Base-by-base conservation (phyloP, 2,797 vertebrate genomes). In the Siniperca undulata region DNA sequence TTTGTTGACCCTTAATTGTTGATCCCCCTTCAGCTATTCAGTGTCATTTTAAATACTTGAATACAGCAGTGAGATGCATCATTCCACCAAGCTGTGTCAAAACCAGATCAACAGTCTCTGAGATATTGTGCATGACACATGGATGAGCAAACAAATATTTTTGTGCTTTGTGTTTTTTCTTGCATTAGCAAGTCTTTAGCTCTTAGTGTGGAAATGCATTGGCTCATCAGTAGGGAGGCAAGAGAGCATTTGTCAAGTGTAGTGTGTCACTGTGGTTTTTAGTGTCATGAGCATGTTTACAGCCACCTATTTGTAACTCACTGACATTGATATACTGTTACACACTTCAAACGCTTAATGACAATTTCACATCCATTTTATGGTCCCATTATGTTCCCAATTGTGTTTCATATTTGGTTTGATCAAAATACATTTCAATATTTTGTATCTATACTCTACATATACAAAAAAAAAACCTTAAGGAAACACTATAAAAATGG, bases 1-100 rank as follows among this genome's bases (percentile, higher is more conserved):
- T 88, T 84, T 78, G 80, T 83, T 88, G 91, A 84, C 88, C 85
- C 82, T 76, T 94, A 91, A 93, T 91, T 88, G 88, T 83, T 86
- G 77, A 90, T 86, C 64, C 74, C 88, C 92, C 87, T 77, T 89
- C 82, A 88, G 93, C 89, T 60, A 89, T 86, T 82, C 40, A 4
- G 53, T 91, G 91, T 91, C 88, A 90, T 89, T 84, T 86, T 88
- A 89, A 89, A 92, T 94, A 78, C 38, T 81, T 48, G 69, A 68
- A 65, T 52, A 48, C 80, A 73, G 82, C 69, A 50, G 81, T 81
- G 87, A 92, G 77, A 82, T 68, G 78, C 80, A 68, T 88, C 81
- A 74, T 77, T 81, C 71, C 59, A 87, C 79, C 62, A 66, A 34
- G 75, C 73, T 50, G 81, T 84, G 87, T 91, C 86, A 89, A 76